Evolutionary conservation across 2,113 vertebrate species (phyloP).

Genomic region (Erinaceus europaeus): DNA sequence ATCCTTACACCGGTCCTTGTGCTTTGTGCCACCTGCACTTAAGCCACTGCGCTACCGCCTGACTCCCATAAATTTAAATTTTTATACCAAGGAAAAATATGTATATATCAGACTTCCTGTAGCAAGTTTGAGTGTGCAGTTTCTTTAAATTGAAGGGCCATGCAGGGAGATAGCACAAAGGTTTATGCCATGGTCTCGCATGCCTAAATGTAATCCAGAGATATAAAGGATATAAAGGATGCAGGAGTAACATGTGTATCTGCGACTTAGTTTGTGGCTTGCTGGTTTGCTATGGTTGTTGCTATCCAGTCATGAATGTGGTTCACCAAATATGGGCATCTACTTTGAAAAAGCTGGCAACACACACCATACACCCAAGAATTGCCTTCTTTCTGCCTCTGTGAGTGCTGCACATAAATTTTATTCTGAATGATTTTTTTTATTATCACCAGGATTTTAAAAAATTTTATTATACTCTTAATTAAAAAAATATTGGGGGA

Average conservation of each 20-base stretch:
- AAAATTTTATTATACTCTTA: no score
- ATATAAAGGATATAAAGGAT: no score
- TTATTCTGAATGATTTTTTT: neutral
- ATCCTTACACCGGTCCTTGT: no score
- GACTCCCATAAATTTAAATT: no score
- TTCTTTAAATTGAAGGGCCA: neutral
- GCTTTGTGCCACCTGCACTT: no score
- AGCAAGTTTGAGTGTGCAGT: neutral
- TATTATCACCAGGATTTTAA: no score
- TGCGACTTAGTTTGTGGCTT: neutral
- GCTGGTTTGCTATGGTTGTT: neutral
- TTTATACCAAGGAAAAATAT: no score
- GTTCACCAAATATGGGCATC: neutral
- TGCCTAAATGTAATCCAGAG: neutral
- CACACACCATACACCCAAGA: neutral
- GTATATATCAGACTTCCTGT: no score
- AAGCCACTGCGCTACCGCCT: no score
- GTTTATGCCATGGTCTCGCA: no score
- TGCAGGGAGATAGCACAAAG: no score
- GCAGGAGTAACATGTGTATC: neutral
- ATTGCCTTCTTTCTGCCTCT: neutral
- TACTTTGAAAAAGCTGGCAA: neutral
- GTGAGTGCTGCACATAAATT: neutral
- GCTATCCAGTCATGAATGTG: neutral
- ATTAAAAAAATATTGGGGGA: no score